Evolutionary conservation across 1,140 invertebrate genomes (phyloP), one percentile per base, ranked within the genome.

Genomic region (Ostrea denselamellosa): DNA sequence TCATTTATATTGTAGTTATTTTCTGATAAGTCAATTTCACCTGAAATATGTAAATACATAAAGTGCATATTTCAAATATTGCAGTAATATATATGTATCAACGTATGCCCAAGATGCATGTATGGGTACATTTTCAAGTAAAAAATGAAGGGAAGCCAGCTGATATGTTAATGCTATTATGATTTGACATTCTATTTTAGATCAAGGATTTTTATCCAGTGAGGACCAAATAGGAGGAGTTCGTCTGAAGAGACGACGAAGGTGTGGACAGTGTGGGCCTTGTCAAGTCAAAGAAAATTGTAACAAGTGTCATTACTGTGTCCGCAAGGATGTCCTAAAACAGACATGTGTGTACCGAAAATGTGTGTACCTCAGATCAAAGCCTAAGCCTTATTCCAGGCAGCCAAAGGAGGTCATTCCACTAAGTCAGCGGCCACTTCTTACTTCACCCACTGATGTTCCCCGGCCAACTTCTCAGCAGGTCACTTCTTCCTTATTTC

Each of bases 311-410:
- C 91, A 93, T 83, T 92, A 92, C 85, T 94, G 93, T 88, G 65
- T 93, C 52, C 87, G 92, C n/a, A 91, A 91, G 68, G 91, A 92
- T 85, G 91, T 94, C 5, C 87, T 94, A 8, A 94, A 94, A 87
- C 93, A 94, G 83, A 92, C 93, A 0, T 94, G 93, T 88, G 92
- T 94, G 44, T 94, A 94, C 85, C 62, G 93, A 68, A 94, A 94
- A 87, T 94, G 93, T 92, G 90, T 94, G 7, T 94, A 93, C 87
- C 89, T 93, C 62, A 89, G 93, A 52, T 91, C 90, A 81, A 94
- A 94, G 86, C 92, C 92, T 34, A 91, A 92, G 87, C 91, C 92
- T 51, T 90, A 92, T 77, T 90, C 91, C 54, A 88, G 92, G 19
- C 89, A 86, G 51, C 84, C 87, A 56, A 77, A 83, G 53, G 58